Evolutionary conservation across 1,140 invertebrate genomes (phyloP), one percentile per base, ranked within the genome.

Genomic region (Drosophila sp.): DNA sequence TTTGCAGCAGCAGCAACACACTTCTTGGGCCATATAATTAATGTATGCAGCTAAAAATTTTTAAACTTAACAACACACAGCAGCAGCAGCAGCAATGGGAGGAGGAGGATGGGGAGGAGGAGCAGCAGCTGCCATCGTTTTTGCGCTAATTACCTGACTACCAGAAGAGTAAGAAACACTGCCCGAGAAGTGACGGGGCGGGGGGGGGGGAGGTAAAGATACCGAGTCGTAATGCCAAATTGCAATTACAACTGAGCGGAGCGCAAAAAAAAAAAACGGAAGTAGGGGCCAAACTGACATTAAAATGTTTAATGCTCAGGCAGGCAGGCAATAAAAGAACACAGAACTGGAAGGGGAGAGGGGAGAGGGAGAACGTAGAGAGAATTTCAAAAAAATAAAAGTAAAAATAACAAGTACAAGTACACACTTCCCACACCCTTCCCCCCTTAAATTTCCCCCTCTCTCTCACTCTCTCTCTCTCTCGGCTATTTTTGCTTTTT

Each of bases 261-360:
- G 7, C 33, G 25, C 1, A 32, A 11, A 6, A 25, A 27, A n/a
- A 54, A 11, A 32, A 17, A 1, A n/a, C n/a, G 40, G 38, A 35
- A n/a, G 17, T 17, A 3, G 40, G 64, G 58, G 58, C 65, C 60
- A 69, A 69, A 83, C 83, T 86, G 83, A 86, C 83, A 86, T 86
- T 87, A 86, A 86, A 86, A 87, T 89, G 83, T 84, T 86, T 86
- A 86, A 86, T 86, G 82, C 65, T 75, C 69, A 86, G 82, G 79
- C 83, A 73, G 79, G 65, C 74, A 75, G 66, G 75, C 67, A 85
- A 80, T 70, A 79, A 68, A 71, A 72, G 60, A 50, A 57, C 23
- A 56, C 38, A 66, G 32, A 67, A 54, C 72, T 32, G 47, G 63
- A 56, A 60, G 33, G 7, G 23, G 17, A n/a, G n/a, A n/a, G n/a